Evolutionary conservation across 2,888 invertebrate species (phyloP).

Genomic region (Altica lythri): DNA sequence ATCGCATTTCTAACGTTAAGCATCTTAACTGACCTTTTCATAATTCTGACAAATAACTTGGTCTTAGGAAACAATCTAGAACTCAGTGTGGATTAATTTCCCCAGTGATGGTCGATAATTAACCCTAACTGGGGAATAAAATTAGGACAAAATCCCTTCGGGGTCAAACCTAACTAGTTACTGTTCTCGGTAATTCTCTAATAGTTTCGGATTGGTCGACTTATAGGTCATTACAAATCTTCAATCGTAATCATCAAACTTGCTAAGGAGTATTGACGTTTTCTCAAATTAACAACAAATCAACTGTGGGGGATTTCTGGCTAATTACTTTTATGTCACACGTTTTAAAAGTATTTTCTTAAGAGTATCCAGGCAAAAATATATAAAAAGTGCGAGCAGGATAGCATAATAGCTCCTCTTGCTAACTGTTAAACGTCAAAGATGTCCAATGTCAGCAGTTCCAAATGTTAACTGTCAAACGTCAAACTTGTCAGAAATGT

Average conservation of each 20-base stretch:
- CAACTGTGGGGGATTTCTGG: too few species aligned
- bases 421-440: too few species aligned
- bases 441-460: too few species aligned
- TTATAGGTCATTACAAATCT: constrained; percentile 16
- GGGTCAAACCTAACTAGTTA: constrained; percentile 9
- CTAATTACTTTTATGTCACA: too few species aligned
- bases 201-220: constrained; percentile 20
- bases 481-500: too few species aligned
- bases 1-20: constrained; percentile 24
- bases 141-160: constrained; percentile 23
- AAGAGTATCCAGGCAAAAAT: too few species aligned
- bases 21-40: constrained; percentile 27
- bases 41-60: constrained; percentile 32
- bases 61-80: constrained; percentile 28
- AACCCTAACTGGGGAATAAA: constrained; percentile 23
- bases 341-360: too few species aligned
- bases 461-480: too few species aligned
- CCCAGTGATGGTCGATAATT: constrained; percentile 25
- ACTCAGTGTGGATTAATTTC: constrained; percentile 20
- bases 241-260: constrained; percentile 9
- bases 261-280: constrained; percentile 2
- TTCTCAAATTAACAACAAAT: too few species aligned
- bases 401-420: too few species aligned
- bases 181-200: constrained; percentile 14
- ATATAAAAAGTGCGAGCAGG: too few species aligned